A percentile compares a stretch with the other conserved stretches of the same genome.
These are phyloP conservation scores for Garra rufa DNA, from an alignment of 2,113 vertebrate species.

Conservation along the genomic window DNA sequence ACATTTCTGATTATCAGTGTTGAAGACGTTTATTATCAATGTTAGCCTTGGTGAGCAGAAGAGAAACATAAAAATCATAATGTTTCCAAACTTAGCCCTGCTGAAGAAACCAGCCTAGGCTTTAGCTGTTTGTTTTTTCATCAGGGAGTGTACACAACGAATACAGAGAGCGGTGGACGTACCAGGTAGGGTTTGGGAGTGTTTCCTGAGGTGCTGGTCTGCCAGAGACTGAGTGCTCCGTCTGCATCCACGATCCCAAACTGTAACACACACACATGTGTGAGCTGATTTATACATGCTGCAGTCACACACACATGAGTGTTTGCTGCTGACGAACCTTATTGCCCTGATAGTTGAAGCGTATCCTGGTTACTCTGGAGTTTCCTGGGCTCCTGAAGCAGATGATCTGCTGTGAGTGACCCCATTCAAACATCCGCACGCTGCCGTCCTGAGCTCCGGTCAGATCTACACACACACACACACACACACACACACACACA, in stretches of 20 bases:
- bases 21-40: too few species aligned
- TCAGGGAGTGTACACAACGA: neutral
- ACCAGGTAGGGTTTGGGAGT: slow-evolving; percentile 94
- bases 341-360: slow-evolving; percentile 98
- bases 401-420: slow-evolving; percentile 95
- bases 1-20: too few species aligned
- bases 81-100: too few species aligned
- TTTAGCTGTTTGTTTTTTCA: too few species aligned
- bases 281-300: neutral
- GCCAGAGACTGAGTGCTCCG: slow-evolving; percentile 94
- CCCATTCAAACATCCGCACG: slow-evolving; percentile 99
- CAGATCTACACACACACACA: slow-evolving; percentile 81
- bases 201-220: slow-evolving; percentile 89
- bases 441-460: slow-evolving; percentile 97
- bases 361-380: slow-evolving; percentile 91
- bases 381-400: slow-evolving; percentile 96
- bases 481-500: too few species aligned
- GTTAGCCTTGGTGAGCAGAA: too few species aligned
- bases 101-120: too few species aligned
- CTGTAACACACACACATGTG: slow-evolving; percentile 66
- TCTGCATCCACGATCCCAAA: slow-evolving; percentile 97
- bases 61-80: too few species aligned
- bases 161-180: slow-evolving; percentile 41
- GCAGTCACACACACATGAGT: neutral
- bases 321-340: slow-evolving; percentile 76